These are phyloP conservation scores for Dicroscelio sp. DNA, from an alignment of 2,888 invertebrate species.

Conservation along the genomic window DNA sequence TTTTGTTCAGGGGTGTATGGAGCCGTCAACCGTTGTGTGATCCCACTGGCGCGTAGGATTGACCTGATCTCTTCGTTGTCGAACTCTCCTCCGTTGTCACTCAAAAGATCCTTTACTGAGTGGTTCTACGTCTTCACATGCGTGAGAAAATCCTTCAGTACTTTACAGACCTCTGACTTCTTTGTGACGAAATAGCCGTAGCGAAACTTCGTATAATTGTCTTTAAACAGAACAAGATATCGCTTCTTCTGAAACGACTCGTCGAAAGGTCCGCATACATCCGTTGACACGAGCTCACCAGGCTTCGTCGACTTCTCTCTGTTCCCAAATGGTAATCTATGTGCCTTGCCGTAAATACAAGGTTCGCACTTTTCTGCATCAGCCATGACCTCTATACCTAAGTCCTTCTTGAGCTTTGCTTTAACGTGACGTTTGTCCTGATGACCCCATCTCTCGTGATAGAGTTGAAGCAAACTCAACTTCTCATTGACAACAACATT, in stretches of 20 bases:
- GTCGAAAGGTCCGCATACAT: slow-evolving; percentile 86
- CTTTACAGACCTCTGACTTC: slow-evolving; percentile 84
- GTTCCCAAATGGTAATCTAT: slow-evolving; percentile 85
- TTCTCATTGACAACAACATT: slow-evolving; percentile 49
- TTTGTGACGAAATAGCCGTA: slow-evolving; percentile 82
- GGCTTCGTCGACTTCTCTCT: slow-evolving; percentile 79
- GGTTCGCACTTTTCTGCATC: slow-evolving; percentile 83
- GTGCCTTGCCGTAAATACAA: slow-evolving; percentile 86
- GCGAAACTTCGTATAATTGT: slow-evolving; percentile 84
- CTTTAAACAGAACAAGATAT: slow-evolving; percentile 76
- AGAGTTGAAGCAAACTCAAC: slow-evolving; percentile 81
- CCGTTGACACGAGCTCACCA: slow-evolving; percentile 84
- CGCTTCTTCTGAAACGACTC: slow-evolving; percentile 76
- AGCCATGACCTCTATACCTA: slow-evolving; percentile 83
- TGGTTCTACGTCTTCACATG: no score
- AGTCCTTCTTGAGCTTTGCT: slow-evolving; percentile 68
- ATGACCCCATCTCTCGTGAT: slow-evolving; percentile 88
- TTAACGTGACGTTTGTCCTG: slow-evolving; percentile 88
- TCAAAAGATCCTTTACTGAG: slow-evolving; percentile 84
- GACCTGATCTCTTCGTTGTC: slow-evolving; percentile 83
- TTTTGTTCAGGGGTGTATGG: slow-evolving; percentile 84
- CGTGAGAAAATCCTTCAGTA: slow-evolving; percentile 80
- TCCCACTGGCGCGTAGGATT: slow-evolving; percentile 80
- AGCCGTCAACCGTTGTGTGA: slow-evolving; percentile 79
- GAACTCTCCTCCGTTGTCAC: slow-evolving; percentile 88